Base-by-base conservation (phyloP, 2,113 vertebrate species). In the Talpa occidentalis region DNA sequence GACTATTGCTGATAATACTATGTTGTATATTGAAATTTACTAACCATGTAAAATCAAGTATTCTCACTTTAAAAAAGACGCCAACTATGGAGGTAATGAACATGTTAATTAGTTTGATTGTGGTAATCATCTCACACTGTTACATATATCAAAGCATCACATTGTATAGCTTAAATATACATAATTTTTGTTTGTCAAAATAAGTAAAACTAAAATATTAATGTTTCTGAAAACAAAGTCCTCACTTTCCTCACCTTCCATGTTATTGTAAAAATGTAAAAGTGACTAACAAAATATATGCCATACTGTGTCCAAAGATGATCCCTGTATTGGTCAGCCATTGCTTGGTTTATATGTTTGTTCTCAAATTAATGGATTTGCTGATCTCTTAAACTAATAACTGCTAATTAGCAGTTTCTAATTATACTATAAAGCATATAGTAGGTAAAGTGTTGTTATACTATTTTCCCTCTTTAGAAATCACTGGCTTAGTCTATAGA, bases 381-480 rank as follows among this genome's bases (percentile, higher is more conserved):
- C 10, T 89, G n/a, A 52, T 47, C 52, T 78, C 56, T 83, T 72
- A 86, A 44, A 69, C 26, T 44, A 77, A 17, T 82, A 90, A 73
- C 72, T 94, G 17, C 12, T 87, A 86, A 90, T n/a, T 78, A 49
- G 90, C 2, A 79, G 9, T 42, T 86, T 92, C 44, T 64, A 56
- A 59, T 74, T 82, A 90, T 83, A 35, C 64, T 91, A 82, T 78
- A 67, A 82, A 90, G 37, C 40, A 78, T n/a, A 10, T 52, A 47
- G 47, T 76, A 94, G 40, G 12, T 64, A 66, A 94, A 59, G 15
- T 69, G 16, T 72, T 69, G 22, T 87, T 35, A 62, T 15, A 82
- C 19, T 90, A 44, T 83, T 87, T 82, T 95, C 21, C 22, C 14
- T 86, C 3, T 16, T 32, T 81, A 59, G 62, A 95, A 92, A 49